These are phyloP conservation scores for Edolisoma coerulescens DNA, from an alignment of 2,113 vertebrate genomes.

Conservation along the genomic window DNA sequence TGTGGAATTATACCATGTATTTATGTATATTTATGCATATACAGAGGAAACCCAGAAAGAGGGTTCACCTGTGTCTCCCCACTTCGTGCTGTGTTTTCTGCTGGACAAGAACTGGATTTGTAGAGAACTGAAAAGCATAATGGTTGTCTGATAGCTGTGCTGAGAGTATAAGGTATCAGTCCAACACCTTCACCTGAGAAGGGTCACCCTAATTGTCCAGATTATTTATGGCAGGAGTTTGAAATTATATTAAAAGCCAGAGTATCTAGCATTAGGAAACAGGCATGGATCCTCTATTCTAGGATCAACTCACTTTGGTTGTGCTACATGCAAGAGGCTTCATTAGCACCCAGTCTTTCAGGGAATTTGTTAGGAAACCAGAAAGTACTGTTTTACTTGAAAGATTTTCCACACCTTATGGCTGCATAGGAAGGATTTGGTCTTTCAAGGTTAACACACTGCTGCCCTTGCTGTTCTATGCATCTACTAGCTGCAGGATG, in stretches of 20 bases:
- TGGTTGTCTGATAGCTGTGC: background rate
- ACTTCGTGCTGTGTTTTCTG: background rate
- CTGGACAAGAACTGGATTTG: background rate
- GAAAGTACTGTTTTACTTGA: background rate
- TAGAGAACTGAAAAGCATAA: background rate
- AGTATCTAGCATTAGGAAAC: background rate
- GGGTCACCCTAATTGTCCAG: too few relatives aligned
- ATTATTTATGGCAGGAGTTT: background rate
- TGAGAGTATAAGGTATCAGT: background rate
- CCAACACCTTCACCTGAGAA: fast-evolving
- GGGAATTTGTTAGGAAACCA: background rate
- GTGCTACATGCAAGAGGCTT: background rate
- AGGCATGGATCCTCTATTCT: background rate
- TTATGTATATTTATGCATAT: background rate
- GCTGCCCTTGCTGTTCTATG: background rate
- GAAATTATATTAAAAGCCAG: background rate
- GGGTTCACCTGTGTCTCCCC: fast-evolving
- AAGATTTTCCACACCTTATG: background rate
- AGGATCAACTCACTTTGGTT: fast-evolving
- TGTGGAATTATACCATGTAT: background rate
- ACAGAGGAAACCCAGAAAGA: background rate
- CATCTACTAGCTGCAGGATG: background rate
- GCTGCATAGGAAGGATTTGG: background rate
- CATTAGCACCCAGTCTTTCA: fast-evolving
- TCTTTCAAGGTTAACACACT: background rate